phyloP scores from a whole-genome alignment of 64 coral and sea anemone genomes.

The Hydrozoanthus tunicans region DNA sequence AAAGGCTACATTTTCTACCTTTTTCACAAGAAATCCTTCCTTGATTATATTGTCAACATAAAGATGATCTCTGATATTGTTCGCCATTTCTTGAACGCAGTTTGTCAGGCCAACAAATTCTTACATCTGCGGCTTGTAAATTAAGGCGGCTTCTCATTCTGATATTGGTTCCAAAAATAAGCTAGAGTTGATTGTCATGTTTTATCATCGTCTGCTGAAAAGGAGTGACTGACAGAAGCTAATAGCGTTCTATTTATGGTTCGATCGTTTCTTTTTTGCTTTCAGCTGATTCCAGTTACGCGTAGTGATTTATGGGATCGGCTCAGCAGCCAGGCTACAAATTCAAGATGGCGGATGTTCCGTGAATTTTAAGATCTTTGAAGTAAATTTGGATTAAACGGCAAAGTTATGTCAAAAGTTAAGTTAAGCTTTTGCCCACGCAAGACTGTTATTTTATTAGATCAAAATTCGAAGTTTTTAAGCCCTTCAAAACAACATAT shows the following conservation, averaged over 20 bases:
- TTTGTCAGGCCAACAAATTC: background rate
- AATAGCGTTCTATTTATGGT: too few species aligned
- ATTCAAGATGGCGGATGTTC: conserved; percentile 54
- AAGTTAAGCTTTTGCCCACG: conserved; percentile 44
- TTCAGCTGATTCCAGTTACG: background rate
- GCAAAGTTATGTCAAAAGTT: background rate
- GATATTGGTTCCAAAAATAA: too few species aligned
- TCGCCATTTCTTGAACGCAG: conserved; percentile 25
- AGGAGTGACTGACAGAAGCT: too few species aligned
- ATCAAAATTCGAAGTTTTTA: conserved; percentile 80
- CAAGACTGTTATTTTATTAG: conserved; percentile 88
- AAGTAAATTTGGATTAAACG: background rate
- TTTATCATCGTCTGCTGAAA: too few species aligned
- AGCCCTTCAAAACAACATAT: conserved; percentile 87
- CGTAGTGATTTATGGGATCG: background rate
- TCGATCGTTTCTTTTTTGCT: background rate
- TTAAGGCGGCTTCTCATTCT: background rate
- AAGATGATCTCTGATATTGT: conserved; percentile 3
- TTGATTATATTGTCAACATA: background rate
- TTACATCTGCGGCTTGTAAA: background rate
- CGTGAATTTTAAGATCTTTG: background rate
- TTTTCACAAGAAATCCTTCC: conserved; percentile 48
- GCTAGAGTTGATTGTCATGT: too few species aligned
- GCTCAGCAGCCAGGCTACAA: conserved; percentile 43
- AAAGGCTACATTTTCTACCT: background rate